Percentiles rank a stretch among this genome's conserved stretches.
phyloP scores from a whole-genome alignment of 2,888 invertebrate species.

The Apotomis betuletana region DNA sequence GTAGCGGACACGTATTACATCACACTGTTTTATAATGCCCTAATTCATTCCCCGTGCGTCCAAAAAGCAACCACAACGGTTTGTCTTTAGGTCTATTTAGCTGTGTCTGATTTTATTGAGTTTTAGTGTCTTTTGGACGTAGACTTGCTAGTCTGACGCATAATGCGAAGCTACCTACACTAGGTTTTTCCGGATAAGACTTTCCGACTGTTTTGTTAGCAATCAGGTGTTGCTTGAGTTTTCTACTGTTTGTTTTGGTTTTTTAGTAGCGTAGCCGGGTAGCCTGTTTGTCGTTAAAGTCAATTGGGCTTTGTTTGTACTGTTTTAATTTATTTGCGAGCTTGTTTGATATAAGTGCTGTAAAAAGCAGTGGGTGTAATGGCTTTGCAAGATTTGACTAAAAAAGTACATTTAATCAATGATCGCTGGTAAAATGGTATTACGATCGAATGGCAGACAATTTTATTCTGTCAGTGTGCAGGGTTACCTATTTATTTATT shows the following conservation, averaged over 20 bases:
- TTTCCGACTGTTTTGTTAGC: conserved; percentile 69
- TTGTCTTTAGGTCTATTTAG: conserved; percentile 44
- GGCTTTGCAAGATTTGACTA: too few species aligned
- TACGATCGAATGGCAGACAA: too few species aligned
- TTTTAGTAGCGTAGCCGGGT: conserved; percentile 34
- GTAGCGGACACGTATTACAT: conserved; percentile 77
- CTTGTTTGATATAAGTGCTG: not conserved
- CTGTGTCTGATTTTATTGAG: not conserved
- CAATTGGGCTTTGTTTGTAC: conserved; percentile 22
- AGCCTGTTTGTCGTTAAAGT: conserved; percentile 29
- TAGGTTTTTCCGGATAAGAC: conserved; percentile 77
- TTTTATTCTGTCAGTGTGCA: too few species aligned
- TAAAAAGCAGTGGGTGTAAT: too few species aligned
- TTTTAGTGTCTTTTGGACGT: conserved; percentile 50
- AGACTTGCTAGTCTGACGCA: conserved; percentile 59
- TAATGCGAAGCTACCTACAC: conserved; percentile 67
- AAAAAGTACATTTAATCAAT: too few species aligned
- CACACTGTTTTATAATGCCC: conserved; percentile 73
- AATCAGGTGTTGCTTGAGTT: conserved; percentile 47
- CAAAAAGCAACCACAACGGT: conserved; percentile 43
- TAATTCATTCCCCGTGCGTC: conserved; percentile 53
- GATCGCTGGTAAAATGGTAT: too few species aligned
- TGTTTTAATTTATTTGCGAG: conserved; percentile 9
- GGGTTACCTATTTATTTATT: too few species aligned
- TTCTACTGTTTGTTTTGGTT: conserved; percentile 51